Base-by-base conservation (phyloP, 2,888 invertebrate species). In the Epirrhoe tristata region DNA sequence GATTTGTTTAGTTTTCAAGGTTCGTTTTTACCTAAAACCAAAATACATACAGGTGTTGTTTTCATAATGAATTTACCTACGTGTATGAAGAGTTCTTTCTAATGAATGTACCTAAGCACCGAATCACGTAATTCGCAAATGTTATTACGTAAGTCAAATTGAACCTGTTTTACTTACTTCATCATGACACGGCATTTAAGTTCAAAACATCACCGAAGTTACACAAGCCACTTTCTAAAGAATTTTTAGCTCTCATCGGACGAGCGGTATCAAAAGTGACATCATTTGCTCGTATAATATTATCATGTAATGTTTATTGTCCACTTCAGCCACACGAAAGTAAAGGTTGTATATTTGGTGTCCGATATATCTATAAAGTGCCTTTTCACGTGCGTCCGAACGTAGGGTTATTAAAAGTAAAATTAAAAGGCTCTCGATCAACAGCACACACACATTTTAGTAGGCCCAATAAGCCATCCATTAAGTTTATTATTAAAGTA, bases 261-360 rank as follows among this genome's bases (percentile, higher is more conserved):
- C 36, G 39, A 61, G 55, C 34, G 52, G 51, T 60, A 59, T 65
- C 55, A 65, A 65, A 63, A 70, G 63, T 74, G 71, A 70, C 73
- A 74, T 69, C 67, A 61, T 70, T 72, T 63, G 36, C 55, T 60
- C 39, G 31, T 65, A 66, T 86, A 81, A 84, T 79, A 84, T 83
- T 83, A 86, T 74, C 67, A 51, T 85, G 16, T 48, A 48, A 53
- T 76, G 77, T 82, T 83, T 81, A 80, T 78, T 74, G 39, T 12
- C 39, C 39, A 79, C 75, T 74, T 77, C 72, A 77, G 75, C 74
- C 77, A 78, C 71, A 74, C 73, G 82, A 91, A 91, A 92, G 92
- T 92, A 91, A 92, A 90, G 92, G 91, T 91, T 89, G 86, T 79
- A 72, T 84, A 84, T 91, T 90, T 86, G 88, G 86, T 84, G 80